These are phyloP conservation scores for Polyergus mexicanus DNA, from an alignment of 1,140 invertebrate genomes.

Conservation along the genomic window DNA sequence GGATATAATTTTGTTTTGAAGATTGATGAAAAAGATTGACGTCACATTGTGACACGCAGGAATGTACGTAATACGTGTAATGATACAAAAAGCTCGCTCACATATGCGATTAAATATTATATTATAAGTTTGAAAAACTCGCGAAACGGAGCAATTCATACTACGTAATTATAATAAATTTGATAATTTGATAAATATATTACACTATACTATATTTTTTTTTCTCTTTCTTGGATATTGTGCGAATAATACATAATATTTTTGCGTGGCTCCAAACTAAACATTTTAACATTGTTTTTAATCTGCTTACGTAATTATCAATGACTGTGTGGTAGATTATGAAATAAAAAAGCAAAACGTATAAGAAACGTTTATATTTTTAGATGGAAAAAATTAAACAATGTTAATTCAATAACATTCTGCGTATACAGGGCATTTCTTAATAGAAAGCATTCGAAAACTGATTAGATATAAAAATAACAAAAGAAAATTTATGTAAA, in stretches of 20 bases:
- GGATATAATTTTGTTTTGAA: too few species aligned
- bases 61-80: slow-evolving; percentile 19
- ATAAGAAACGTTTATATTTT: neutral
- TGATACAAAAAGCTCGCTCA: slow-evolving; percentile 28
- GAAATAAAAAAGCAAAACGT: neutral
- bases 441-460: neutral
- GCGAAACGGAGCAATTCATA: neutral
- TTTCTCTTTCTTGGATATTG: neutral
- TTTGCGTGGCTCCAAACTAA: neutral
- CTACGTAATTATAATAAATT: slow-evolving; percentile 12
- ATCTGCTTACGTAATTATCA: neutral
- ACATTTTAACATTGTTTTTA: neutral
- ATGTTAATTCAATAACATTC: neutral
- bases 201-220: neutral
- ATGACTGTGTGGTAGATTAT: neutral
- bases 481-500: neutral
- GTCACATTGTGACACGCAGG: slow-evolving; percentile 21
- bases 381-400: neutral
- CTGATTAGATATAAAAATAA: neutral
- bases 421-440: neutral
- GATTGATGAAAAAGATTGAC: neutral
- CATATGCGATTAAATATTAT: neutral
- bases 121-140: neutral
- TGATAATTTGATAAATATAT: neutral
- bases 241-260: neutral